phyloP scores from a whole-genome alignment of 2,888 invertebrate genomes.

The Eurois occulta region DNA sequence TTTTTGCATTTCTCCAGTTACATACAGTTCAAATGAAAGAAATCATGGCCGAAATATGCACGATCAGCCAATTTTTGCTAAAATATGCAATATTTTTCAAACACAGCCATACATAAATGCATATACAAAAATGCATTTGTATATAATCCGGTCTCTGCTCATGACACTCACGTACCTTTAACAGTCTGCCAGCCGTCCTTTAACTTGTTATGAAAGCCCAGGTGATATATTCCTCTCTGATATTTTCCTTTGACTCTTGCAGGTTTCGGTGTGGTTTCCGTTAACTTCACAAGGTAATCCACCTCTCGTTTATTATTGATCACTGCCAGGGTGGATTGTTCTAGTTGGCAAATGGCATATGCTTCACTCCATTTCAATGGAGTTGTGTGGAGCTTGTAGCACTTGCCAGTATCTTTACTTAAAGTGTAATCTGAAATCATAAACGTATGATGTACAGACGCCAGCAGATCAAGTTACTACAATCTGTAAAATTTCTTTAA shows the following conservation, averaged over 20 bases:
- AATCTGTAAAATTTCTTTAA: too few relatives aligned
- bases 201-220: constrained; percentile 71
- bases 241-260: constrained; percentile 24
- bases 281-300: constrained; percentile 39
- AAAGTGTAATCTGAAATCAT: constrained; percentile 76
- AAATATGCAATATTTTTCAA: background rate
- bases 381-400: constrained; percentile 81
- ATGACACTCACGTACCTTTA: constrained; percentile 68
- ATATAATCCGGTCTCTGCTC: background rate
- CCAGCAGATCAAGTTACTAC: too few relatives aligned
- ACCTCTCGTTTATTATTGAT: constrained; percentile 68
- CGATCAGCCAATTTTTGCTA: too few relatives aligned
- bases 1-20: too few relatives aligned
- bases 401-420: constrained; percentile 70
- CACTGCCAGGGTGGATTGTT: constrained; percentile 78
- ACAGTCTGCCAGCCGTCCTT: constrained; percentile 72
- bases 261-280: constrained; percentile 10
- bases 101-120: background rate
- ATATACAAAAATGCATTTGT: too few relatives aligned
- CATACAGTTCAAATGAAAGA: too few relatives aligned
- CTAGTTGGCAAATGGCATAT: constrained; percentile 74
- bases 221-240: constrained; percentile 56
- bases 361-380: constrained; percentile 81
- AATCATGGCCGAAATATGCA: too few relatives aligned
- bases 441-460: background rate